A percentile compares a stretch with the other conserved stretches of the same genome.
phyloP scores from a whole-genome alignment of 2,797 vertebrate species.

The Semotilus atromaculatus region DNA sequence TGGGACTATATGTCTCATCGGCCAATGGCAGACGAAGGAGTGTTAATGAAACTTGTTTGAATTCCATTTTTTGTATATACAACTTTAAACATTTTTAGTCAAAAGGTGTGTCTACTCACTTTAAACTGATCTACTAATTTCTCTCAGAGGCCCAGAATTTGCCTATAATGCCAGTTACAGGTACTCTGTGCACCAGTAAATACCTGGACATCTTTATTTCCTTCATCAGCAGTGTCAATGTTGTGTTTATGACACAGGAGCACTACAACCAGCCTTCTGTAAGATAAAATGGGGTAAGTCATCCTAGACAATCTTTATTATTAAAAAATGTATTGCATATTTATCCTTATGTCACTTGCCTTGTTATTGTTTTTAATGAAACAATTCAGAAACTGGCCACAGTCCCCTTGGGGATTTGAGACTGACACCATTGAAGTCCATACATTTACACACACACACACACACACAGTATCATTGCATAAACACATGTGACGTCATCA shows the following conservation, averaged over 20 bases:
- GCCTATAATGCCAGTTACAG: no score
- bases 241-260: constrained; percentile 88
- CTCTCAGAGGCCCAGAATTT: constrained; percentile 89
- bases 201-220: constrained; percentile 84
- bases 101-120: background rate
- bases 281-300: constrained; percentile 61
- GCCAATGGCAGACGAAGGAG: background rate
- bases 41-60: background rate
- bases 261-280: constrained; percentile 95
- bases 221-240: constrained; percentile 98
- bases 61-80: background rate
- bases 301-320: no score
- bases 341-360: background rate
- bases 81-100: background rate
- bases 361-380: background rate
- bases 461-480: background rate
- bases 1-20: background rate
- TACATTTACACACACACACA: background rate
- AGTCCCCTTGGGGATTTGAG: background rate
- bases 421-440: background rate
- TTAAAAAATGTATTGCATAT: background rate
- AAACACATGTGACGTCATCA: background rate
- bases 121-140: background rate
- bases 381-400: background rate
- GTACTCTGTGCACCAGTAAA: no score